A percentile compares a stretch with the other conserved stretches of the same genome.
phyloP scores from a whole-genome alignment of 2,888 invertebrate genomes.

The Eumacrocentrus americanus region DNA sequence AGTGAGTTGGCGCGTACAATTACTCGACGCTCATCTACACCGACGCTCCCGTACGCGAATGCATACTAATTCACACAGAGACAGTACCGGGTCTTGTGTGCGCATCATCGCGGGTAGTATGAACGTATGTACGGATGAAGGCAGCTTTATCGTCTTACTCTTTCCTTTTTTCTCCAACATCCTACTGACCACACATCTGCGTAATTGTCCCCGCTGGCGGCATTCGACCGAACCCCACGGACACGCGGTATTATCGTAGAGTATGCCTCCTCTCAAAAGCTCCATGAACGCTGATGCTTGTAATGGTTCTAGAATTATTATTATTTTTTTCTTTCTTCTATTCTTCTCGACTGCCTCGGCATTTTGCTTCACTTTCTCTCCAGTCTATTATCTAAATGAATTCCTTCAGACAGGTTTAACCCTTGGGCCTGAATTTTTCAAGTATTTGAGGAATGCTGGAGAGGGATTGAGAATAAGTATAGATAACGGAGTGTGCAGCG shows the following conservation, averaged over 20 bases:
- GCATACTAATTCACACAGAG: slow-evolving; percentile 52
- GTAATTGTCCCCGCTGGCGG: slow-evolving; percentile 62
- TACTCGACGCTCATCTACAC: slow-evolving; percentile 32
- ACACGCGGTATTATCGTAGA: slow-evolving; percentile 45
- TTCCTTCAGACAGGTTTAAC: too few relatives aligned
- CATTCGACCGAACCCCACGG: slow-evolving; percentile 46
- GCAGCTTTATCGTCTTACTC: not conserved
- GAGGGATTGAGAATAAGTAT: too few relatives aligned
- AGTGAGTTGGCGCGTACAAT: slow-evolving; percentile 33
- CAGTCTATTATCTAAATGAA: too few relatives aligned
- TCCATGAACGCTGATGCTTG: too few relatives aligned
- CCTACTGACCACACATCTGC: slow-evolving; percentile 56
- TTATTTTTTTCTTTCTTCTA: too few relatives aligned
- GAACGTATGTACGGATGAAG: too few relatives aligned
- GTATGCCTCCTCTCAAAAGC: slow-evolving; percentile 31
- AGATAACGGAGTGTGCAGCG: slow-evolving; percentile 8
- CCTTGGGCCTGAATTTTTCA: too few relatives aligned
- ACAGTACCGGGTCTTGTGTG: too few relatives aligned
- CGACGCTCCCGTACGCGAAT: slow-evolving; percentile 37
- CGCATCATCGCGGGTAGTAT: slow-evolving; percentile 8
- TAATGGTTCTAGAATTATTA: too few relatives aligned
- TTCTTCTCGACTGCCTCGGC: too few relatives aligned
- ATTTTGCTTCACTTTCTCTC: too few relatives aligned
- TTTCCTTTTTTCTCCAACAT: not conserved
- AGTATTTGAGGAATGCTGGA: too few relatives aligned